Percentiles rank a stretch among this genome's conserved stretches.
These are phyloP conservation scores for Cisticola juncidis DNA, from an alignment of 2,113 vertebrate genomes.

Conservation along the genomic window DNA sequence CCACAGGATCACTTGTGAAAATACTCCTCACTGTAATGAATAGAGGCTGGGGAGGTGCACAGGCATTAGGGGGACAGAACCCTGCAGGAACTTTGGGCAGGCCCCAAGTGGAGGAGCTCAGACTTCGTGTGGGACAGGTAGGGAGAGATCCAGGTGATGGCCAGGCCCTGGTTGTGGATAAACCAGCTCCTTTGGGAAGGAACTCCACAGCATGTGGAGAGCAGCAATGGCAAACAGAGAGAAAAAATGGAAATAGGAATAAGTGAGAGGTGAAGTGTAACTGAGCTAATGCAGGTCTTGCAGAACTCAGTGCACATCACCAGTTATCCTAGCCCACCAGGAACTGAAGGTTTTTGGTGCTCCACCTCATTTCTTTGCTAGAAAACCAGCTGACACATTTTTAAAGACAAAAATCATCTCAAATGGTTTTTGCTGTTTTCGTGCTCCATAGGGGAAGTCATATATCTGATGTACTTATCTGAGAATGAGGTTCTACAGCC, in stretches of 20 bases:
- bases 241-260: not conserved
- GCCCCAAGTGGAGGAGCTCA: not conserved
- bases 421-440: not conserved
- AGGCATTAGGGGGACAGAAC: not conserved
- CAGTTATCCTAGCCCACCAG: not conserved
- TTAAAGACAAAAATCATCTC: not conserved
- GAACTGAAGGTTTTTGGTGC: not conserved
- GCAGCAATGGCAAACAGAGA: not conserved
- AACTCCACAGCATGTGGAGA: not conserved
- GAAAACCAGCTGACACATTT: not conserved
- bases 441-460: not conserved
- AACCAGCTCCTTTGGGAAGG: not conserved
- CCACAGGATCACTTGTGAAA: not conserved
- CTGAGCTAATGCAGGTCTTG: not conserved
- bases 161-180: not conserved
- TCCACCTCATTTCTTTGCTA: not conserved
- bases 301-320: not conserved
- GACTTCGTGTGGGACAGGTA: accelerated
- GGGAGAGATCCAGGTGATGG: not conserved
- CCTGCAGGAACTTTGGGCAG: not conserved
- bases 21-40: not conserved
- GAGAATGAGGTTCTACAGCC: not conserved
- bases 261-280: not conserved
- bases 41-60: not conserved
- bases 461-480: not conserved